Conservation (phyloP, 2,888 invertebrate genomes). For the Fragum fragum region DNA sequence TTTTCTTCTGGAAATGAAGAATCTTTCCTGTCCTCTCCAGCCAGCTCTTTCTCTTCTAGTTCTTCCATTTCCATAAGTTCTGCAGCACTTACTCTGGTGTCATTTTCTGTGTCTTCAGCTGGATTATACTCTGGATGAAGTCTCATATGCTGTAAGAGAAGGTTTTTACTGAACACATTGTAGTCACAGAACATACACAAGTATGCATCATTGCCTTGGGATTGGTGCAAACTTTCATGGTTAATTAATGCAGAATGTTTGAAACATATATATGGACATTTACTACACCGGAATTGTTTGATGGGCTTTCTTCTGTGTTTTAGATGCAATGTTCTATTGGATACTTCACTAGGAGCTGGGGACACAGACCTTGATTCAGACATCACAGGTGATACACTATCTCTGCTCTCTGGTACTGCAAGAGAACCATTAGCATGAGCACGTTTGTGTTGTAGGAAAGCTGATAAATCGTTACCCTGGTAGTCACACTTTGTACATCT, state of each 20-base stretch:
- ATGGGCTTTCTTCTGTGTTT: slow-evolving; percentile 79
- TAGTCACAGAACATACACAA: slow-evolving; percentile 81
- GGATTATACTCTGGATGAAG: slow-evolving; percentile 79
- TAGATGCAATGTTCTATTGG: slow-evolving; percentile 72
- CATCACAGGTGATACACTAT: slow-evolving; percentile 30
- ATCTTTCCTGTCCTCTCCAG: slow-evolving; percentile 48
- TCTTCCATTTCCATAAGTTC: slow-evolving; percentile 65
- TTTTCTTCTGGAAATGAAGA: slow-evolving; percentile 53
- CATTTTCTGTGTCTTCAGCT: slow-evolving; percentile 72
- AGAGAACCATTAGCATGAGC: slow-evolving; percentile 64
- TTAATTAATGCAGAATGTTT: slow-evolving; percentile 73
- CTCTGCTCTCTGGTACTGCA: slow-evolving; percentile 18
- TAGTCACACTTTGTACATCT: slow-evolving; percentile 82
- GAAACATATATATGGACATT: slow-evolving; percentile 81
- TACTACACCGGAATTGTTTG: slow-evolving; percentile 79
- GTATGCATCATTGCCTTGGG: slow-evolving; percentile 71
- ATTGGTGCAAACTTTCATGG: slow-evolving; percentile 79
- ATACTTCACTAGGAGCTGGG: slow-evolving; percentile 64
- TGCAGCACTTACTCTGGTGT: slow-evolving; percentile 53
- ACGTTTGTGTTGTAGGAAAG: slow-evolving; percentile 83
- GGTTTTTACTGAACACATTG: slow-evolving; percentile 76
- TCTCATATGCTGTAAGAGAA: slow-evolving; percentile 79
- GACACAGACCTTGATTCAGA: slow-evolving; percentile 49
- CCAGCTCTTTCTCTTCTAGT: slow-evolving; percentile 61
- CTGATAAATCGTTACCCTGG: slow-evolving; percentile 79